Evolutionary conservation across 2,888 invertebrate genomes (phyloP).

Genomic region (Dynastes tityus): DNA sequence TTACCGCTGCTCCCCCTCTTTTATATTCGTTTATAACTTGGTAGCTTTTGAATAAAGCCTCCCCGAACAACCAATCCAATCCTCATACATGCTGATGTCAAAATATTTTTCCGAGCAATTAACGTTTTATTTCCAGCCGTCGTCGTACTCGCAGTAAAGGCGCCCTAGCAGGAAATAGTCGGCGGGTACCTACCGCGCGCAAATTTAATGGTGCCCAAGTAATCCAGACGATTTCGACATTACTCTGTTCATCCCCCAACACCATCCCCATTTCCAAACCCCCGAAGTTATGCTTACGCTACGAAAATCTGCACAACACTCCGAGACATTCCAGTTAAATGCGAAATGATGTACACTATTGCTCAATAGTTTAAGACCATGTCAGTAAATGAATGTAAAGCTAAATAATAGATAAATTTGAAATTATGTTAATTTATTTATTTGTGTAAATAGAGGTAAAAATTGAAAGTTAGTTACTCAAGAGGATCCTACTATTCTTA

Average conservation of each 20-base stretch:
- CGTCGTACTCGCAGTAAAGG: neutral
- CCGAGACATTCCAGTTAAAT: no score
- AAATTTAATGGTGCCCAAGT: constrained; percentile 44
- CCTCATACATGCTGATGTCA: constrained; percentile 34
- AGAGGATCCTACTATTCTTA: no score
- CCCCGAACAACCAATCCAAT: constrained; percentile 26
- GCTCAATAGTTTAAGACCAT: neutral
- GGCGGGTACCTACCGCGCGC: constrained; percentile 5
- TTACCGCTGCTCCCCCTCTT: neutral
- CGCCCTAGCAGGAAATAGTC: constrained; percentile 7
- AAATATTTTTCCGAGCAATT: constrained; percentile 44
- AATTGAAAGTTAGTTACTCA: no score
- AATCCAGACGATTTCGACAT: constrained; percentile 34
- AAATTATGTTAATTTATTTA: no score
- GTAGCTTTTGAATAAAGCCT: constrained; percentile 13
- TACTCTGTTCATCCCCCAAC: neutral
- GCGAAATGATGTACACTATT: no score
- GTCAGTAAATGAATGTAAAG: no score
- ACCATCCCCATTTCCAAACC: no score
- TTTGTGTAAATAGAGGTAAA: no score
- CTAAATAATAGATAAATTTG: no score
- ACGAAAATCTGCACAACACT: no score
- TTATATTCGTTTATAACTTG: neutral
- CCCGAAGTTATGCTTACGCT: no score
- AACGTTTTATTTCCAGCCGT: constrained; percentile 14